Evolutionary conservation across 1,140 invertebrate species (phyloP).

Genomic region (Bombus polaris): DNA sequence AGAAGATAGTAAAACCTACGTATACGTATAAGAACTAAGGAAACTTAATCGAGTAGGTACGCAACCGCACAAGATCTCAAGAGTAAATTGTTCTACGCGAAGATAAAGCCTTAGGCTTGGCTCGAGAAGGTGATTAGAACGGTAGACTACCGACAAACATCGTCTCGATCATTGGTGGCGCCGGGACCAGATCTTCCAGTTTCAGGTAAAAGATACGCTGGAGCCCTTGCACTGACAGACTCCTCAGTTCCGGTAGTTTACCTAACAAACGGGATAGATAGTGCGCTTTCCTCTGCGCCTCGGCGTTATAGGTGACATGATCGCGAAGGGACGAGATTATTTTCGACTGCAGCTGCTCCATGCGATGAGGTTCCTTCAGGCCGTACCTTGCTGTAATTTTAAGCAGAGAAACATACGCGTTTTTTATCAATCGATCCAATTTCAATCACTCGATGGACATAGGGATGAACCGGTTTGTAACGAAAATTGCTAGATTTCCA

Average conservation of each 20-base stretch:
- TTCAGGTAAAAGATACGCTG: slow-evolving; percentile 97
- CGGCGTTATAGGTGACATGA: slow-evolving; percentile 96
- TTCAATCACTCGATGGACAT: not conserved
- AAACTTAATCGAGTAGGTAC: slow-evolving; percentile 52
- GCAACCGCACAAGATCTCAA: slow-evolving; percentile 51
- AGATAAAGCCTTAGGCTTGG: slow-evolving; percentile 42
- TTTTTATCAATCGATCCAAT: slow-evolving; percentile 1
- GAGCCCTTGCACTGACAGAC: slow-evolving; percentile 95
- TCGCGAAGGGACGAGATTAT: slow-evolving; percentile 96
- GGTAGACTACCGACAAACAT: slow-evolving; percentile 97
- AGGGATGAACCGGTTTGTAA: not conserved
- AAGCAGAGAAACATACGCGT: not conserved
- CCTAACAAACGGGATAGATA: slow-evolving; percentile 96
- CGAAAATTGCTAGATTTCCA: not conserved
- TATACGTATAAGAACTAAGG: slow-evolving; percentile 53
- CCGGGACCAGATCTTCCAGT: slow-evolving; percentile 94
- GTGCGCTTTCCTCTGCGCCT: slow-evolving; percentile 93
- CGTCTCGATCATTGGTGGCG: slow-evolving; percentile 95
- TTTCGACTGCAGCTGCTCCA: slow-evolving; percentile 97
- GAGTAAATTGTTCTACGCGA: slow-evolving; percentile 52
- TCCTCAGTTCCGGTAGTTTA: slow-evolving; percentile 95
- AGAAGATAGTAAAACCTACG: slow-evolving; percentile 57
- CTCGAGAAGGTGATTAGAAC: slow-evolving; percentile 82
- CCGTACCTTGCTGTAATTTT: slow-evolving; percentile 92
- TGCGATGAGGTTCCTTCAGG: slow-evolving; percentile 93